A percentile compares a stretch with the other conserved stretches of the same genome.
phyloP scores from a whole-genome alignment of 2,888 invertebrate genomes.

The Leptothorax acervorum region DNA sequence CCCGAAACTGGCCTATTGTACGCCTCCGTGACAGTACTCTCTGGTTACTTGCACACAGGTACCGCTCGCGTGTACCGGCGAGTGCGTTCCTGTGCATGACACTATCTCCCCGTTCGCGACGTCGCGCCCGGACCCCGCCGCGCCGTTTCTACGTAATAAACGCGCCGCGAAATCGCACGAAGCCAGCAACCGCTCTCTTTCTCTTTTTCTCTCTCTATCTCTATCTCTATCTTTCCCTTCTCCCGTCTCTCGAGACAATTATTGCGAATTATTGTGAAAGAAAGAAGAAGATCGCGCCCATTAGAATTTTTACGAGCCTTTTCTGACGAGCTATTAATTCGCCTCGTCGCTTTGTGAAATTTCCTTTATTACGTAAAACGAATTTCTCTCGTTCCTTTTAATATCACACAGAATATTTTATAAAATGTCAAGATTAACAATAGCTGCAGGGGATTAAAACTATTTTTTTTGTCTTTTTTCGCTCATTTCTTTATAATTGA shows the following conservation, averaged over 20 bases:
- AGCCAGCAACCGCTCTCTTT: conserved; percentile 3
- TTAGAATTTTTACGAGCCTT: conserved; percentile 45
- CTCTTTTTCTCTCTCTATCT: background rate
- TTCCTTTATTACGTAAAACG: background rate
- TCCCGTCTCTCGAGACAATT: conserved; percentile 65
- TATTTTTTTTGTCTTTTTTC: background rate
- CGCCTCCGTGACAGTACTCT: conserved; percentile 68
- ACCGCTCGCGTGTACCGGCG: conserved; percentile 52
- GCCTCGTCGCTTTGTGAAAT: conserved; percentile 31
- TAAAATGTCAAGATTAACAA: background rate
- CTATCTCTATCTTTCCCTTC: background rate
- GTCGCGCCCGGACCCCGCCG: conserved; percentile 43
- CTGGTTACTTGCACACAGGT: conserved; percentile 74
- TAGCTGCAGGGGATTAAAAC: background rate
- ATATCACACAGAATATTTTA: background rate
- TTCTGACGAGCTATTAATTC: conserved; percentile 23
- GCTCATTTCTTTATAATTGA: background rate
- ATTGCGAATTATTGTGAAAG: conserved; percentile 72
- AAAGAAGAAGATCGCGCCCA: conserved; percentile 49
- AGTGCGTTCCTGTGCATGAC: conserved; percentile 78
- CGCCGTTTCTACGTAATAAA: conserved; percentile 72
- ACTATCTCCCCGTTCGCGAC: conserved; percentile 75
- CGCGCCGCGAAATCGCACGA: conserved; percentile 51
- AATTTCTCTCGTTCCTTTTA: conserved; percentile 1
- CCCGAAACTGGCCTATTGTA: conserved; percentile 81